A percentile compares a stretch with the other conserved stretches of the same genome.
phyloP scores from a whole-genome alignment of 2,888 invertebrate species.

The Monochamus alternatus region DNA sequence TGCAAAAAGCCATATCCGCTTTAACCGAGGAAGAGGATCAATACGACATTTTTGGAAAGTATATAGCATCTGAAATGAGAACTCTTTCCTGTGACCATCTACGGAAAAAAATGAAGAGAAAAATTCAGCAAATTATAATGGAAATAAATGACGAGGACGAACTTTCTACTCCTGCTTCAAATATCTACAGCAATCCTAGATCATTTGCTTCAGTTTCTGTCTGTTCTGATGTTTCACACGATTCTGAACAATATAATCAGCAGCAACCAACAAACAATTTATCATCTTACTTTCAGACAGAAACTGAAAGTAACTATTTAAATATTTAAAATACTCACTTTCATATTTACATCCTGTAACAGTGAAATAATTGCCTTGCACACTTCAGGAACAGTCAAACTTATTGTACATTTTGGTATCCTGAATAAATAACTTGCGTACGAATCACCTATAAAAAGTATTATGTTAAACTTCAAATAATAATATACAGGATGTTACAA shows the following conservation, averaged over 20 bases:
- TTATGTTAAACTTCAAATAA: not conserved
- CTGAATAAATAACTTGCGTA: slow-evolving; percentile 4
- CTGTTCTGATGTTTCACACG: not conserved
- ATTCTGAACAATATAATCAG: not conserved
- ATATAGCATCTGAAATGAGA: not conserved
- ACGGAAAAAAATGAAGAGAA: not conserved
- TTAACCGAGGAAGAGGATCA: not conserved
- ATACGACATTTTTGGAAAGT: not conserved
- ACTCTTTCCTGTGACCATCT: not conserved
- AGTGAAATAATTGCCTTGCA: slow-evolving; percentile 7
- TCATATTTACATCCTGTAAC: slow-evolving; percentile 1
- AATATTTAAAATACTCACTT: not conserved
- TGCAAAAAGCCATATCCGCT: not conserved
- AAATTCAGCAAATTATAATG: not conserved
- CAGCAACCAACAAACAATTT: not conserved
- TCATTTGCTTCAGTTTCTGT: not conserved
- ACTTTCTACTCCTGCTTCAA: not conserved
- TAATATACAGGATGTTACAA: too few relatives aligned
- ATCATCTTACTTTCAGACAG: not conserved
- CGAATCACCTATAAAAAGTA: not conserved
- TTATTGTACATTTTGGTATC: slow-evolving; percentile 8
- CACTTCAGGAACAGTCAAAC: not conserved
- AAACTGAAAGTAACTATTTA: not conserved
- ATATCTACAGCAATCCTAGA: not conserved
- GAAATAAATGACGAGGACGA: not conserved